phyloP scores from a whole-genome alignment of 1,140 invertebrate species.

The Lerema accius region DNA sequence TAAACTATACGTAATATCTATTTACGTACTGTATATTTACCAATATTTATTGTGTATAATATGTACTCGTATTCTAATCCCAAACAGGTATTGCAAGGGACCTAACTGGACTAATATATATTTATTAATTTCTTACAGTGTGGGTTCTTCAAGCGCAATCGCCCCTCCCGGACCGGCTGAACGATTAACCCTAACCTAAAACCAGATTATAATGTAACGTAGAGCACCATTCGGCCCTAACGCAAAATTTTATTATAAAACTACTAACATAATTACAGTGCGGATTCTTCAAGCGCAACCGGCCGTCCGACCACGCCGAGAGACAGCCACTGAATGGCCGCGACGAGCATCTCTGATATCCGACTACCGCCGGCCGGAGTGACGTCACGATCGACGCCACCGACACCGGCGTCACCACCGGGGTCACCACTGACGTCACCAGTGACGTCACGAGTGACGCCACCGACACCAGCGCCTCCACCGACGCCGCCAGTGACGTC shows the following conservation, averaged over 20 bases:
- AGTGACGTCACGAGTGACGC: slow-evolving; percentile 37
- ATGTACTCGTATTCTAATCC: slow-evolving; percentile 20
- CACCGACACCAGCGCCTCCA: slow-evolving; percentile 54
- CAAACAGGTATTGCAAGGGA: not conserved
- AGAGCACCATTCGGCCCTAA: slow-evolving; percentile 13
- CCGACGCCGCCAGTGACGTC: slow-evolving; percentile 73
- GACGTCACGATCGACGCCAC: no score
- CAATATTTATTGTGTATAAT: slow-evolving; percentile 6
- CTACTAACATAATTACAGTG: slow-evolving; percentile 85
- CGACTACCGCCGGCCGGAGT: slow-evolving; percentile 78
- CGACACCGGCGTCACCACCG: no score
- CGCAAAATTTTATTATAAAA: slow-evolving; percentile 26
- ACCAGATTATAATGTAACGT: slow-evolving; percentile 6
- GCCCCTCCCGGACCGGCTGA: slow-evolving; percentile 87
- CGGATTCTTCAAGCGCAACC: slow-evolving; percentile 96
- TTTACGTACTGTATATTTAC: slow-evolving; percentile 2
- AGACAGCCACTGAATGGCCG: slow-evolving; percentile 91
- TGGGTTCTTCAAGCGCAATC: slow-evolving; percentile 96
- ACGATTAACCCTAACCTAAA: slow-evolving; percentile 17
- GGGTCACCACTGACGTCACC: slow-evolving; percentile 74
- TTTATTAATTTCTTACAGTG: slow-evolving; percentile 84
- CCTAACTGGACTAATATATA: slow-evolving; percentile 16
- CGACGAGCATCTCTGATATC: slow-evolving; percentile 86
- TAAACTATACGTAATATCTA: slow-evolving; percentile 10
- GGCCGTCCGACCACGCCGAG: slow-evolving; percentile 90